Evolutionary conservation across 2,113 vertebrate genomes (phyloP).

Genomic region (Chaetura pelagica): DNA sequence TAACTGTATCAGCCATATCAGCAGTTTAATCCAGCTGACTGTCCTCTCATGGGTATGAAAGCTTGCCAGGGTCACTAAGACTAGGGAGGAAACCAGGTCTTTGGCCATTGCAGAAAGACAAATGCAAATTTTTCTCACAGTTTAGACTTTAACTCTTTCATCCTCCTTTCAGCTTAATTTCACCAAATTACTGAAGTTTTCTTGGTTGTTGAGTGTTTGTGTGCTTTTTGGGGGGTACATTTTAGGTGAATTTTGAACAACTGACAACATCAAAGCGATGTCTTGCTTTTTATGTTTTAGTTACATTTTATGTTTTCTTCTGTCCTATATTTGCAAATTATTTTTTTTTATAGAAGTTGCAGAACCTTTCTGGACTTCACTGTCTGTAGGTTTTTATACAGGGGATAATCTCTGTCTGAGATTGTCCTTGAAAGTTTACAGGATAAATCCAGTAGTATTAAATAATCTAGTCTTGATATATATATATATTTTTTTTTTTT

Average conservation of each 20-base stretch:
- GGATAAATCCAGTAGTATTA: background rate
- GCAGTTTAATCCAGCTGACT: background rate
- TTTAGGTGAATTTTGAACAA: background rate
- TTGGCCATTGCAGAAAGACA: background rate
- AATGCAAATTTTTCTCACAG: background rate
- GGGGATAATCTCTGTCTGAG: background rate
- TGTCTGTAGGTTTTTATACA: background rate
- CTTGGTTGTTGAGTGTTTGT: background rate
- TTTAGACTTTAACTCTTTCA: background rate
- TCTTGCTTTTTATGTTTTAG: background rate
- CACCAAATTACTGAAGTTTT: background rate
- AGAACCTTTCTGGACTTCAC: background rate
- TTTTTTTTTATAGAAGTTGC: background rate
- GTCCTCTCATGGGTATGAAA: background rate
- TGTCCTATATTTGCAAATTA: background rate
- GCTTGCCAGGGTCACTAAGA: background rate
- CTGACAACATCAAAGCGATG: background rate
- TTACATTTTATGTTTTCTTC: background rate
- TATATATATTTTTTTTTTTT: background rate
- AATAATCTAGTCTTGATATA: background rate
- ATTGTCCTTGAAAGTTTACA: background rate
- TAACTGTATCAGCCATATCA: background rate
- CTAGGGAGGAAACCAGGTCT: background rate
- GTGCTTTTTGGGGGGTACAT: background rate
- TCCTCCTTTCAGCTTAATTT: background rate